A percentile compares a stretch with the other conserved stretches of the same genome.
phyloP scores from a whole-genome alignment of 2,797 vertebrate species.

The Schizothorax lantsangensis region DNA sequence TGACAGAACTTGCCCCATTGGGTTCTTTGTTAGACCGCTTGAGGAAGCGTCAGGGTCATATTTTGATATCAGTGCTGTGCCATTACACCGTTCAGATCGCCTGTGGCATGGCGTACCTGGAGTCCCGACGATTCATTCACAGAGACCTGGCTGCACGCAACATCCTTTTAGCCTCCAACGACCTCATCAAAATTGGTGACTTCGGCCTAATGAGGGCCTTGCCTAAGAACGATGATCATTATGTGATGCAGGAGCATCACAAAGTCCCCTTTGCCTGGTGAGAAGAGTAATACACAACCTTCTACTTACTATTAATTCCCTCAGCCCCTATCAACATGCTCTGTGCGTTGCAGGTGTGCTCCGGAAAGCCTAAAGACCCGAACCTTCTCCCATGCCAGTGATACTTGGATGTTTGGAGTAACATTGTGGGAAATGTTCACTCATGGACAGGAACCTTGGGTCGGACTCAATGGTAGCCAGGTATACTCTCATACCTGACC shows the following conservation, averaged over 20 bases:
- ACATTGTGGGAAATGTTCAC: constrained; percentile 99
- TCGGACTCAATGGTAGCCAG: constrained; percentile 96
- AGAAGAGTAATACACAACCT: constrained; percentile 36
- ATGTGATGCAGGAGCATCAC: constrained; percentile 98
- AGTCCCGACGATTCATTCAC: constrained; percentile 95
- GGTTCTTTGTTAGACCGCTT: constrained; percentile 94
- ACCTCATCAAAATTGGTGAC: constrained; percentile 96
- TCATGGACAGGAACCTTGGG: constrained; percentile 97
- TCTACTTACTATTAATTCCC: neutral
- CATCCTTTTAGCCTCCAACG: constrained; percentile 91
- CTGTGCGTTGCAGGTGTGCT: constrained; percentile 85
- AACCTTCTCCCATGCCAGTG: constrained; percentile 94
- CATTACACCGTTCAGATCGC: constrained; percentile 95
- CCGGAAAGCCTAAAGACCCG: constrained; percentile 96
- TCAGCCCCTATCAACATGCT: neutral
- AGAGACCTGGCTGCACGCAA: constrained; percentile 95
- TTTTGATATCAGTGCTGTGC: constrained; percentile 93
- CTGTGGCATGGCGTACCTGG: constrained; percentile 96
- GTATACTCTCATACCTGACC: constrained; percentile 65
- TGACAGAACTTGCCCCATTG: constrained; percentile 92
- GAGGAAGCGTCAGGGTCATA: constrained; percentile 94
- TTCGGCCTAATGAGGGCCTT: constrained; percentile 96
- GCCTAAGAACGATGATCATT: constrained; percentile 94
- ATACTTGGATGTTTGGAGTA: constrained; percentile 99
- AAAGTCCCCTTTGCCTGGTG: constrained; percentile 98